Conservation (phyloP, 2,797 vertebrate species). For the Dryobates pubescens region DNA sequence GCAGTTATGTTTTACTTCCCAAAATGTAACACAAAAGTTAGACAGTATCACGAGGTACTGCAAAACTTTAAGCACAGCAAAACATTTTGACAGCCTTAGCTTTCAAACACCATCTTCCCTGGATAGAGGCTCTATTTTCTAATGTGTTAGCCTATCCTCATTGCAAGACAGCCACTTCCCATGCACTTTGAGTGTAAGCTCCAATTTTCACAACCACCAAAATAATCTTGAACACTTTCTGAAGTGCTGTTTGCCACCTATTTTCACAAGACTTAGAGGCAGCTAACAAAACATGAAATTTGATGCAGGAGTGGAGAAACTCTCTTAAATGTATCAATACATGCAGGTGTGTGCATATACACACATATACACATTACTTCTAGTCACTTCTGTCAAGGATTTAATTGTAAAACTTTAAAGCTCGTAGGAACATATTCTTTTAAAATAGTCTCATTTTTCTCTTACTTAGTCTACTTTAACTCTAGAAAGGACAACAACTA, state of each 20-base stretch:
- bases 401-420: background rate
- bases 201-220: background rate
- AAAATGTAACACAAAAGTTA: background rate
- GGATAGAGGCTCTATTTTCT: background rate
- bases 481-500: background rate
- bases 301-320: background rate
- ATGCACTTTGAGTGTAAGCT: background rate
- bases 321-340: background rate
- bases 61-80: background rate
- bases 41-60: background rate
- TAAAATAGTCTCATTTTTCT: background rate
- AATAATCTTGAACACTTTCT: background rate
- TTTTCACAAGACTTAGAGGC: background rate
- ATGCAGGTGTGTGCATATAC: fast-evolving
- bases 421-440: background rate
- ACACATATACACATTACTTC: background rate
- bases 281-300: background rate
- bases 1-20: background rate
- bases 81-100: background rate
- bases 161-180: background rate
- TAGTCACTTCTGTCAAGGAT: background rate
- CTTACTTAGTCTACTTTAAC: background rate
- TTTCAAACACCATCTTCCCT: background rate
- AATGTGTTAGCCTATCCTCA: background rate
- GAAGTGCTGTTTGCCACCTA: background rate